phyloP scores from a whole-genome alignment of 2,888 invertebrate species.

The Aplocera efformata region DNA sequence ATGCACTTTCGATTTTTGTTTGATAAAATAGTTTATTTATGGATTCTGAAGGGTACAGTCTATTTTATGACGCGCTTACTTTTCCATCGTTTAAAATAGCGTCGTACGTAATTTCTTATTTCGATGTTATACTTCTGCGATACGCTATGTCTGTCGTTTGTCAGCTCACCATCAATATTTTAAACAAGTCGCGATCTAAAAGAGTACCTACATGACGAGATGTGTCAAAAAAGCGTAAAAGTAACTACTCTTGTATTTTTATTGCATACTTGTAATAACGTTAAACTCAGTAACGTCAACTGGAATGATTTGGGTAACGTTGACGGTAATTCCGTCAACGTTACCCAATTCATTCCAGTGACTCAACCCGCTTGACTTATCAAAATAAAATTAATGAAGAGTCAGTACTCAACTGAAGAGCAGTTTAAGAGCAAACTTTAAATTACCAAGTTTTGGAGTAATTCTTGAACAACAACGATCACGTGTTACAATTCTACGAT shows the following conservation, averaged over 20 bases:
- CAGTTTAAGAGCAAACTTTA: slow-evolving; percentile 62
- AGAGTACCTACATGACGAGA: slow-evolving; percentile 42
- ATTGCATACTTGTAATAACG: slow-evolving; percentile 28
- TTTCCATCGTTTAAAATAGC: slow-evolving; percentile 48
- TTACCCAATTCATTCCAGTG: slow-evolving; percentile 43
- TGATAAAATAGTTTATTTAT: slow-evolving; percentile 18
- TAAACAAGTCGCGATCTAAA: slow-evolving; percentile 54
- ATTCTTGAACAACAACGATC: slow-evolving; percentile 46
- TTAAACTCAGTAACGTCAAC: slow-evolving; percentile 22
- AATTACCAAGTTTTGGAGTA: slow-evolving; percentile 61
- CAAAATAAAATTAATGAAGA: slow-evolving; percentile 53
- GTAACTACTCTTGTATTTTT: slow-evolving; percentile 34
- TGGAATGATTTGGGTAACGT: no score
- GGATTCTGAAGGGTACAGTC: slow-evolving; percentile 12
- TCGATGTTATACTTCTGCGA: slow-evolving; percentile 54
- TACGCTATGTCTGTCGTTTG: slow-evolving; percentile 59
- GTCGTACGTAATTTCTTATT: slow-evolving; percentile 53
- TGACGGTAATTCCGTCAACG: slow-evolving; percentile 27
- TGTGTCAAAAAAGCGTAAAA: slow-evolving; percentile 61
- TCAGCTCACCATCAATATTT: slow-evolving; percentile 67
- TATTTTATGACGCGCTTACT: slow-evolving; percentile 34
- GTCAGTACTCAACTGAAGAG: slow-evolving; percentile 40
- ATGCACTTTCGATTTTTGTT: slow-evolving; percentile 12
- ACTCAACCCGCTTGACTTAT: slow-evolving; percentile 47
- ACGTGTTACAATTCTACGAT: slow-evolving; percentile 37